Evolutionary conservation across 2,888 invertebrate genomes (phyloP).

Genomic region (Galerucella nymphaeae): DNA sequence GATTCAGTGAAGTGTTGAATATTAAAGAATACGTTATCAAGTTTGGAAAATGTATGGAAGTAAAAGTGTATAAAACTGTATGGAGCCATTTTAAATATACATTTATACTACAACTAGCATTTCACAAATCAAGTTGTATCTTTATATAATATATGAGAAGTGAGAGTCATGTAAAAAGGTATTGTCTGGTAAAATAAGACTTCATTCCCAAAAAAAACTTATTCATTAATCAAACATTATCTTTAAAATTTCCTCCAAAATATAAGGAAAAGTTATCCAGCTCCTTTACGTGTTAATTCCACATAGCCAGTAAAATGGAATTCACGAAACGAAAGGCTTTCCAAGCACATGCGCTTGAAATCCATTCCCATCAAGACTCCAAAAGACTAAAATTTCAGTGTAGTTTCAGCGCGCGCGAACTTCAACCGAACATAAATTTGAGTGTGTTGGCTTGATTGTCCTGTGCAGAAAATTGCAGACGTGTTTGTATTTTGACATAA

Average conservation of each 20-base stretch:
- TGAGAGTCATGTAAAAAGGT: too few species aligned
- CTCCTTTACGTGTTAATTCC: not conserved
- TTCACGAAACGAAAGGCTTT: not conserved
- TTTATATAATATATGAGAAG: too few species aligned
- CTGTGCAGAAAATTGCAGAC: not conserved
- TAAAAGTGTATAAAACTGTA: too few species aligned
- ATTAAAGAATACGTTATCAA: too few species aligned
- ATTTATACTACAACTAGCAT: too few species aligned
- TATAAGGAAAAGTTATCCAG: not conserved
- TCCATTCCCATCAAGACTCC: not conserved
- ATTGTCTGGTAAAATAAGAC: too few species aligned
- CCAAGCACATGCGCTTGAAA: not conserved
- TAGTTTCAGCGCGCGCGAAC: slow-evolving; percentile 3
- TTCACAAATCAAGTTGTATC: too few species aligned
- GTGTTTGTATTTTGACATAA: not conserved
- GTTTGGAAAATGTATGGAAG: too few species aligned
- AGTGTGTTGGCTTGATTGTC: not conserved
- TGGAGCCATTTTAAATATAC: too few species aligned
- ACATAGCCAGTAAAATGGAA: slow-evolving; percentile 4
- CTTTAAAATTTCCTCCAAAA: not conserved
- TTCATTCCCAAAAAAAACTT: too few species aligned
- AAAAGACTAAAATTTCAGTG: not conserved
- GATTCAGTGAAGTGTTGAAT: too few species aligned
- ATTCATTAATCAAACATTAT: not conserved
- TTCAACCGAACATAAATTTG: not conserved